Conservation (phyloP, 2,113 vertebrate species). For the Malaclemys terrapin region DNA sequence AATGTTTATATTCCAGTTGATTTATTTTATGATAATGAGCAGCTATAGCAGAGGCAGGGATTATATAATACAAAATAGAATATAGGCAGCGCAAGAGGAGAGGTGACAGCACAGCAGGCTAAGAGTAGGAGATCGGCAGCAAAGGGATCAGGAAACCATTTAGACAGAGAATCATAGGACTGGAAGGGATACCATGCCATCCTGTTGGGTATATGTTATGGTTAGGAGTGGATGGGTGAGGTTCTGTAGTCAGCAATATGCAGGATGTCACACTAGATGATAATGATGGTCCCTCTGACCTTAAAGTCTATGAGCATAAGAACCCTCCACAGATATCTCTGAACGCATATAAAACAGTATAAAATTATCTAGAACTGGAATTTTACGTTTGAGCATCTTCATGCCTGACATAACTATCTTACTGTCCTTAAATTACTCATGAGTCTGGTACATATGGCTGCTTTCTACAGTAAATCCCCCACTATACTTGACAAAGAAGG, state of each 20-base stretch:
- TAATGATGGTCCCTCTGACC: not conserved
- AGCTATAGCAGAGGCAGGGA: not conserved
- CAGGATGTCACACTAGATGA: not conserved
- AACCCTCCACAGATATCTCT: not conserved
- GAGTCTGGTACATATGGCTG: not conserved
- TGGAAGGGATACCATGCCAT: not conserved
- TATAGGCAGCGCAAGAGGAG: not conserved
- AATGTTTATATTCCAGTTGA: too few relatives aligned
- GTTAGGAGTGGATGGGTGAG: too few relatives aligned
- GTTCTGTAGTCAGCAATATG: not conserved
- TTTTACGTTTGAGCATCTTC: not conserved
- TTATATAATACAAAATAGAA: not conserved
- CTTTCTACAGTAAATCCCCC: rapidly evolving
- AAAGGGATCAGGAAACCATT: not conserved
- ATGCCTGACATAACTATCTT: not conserved
- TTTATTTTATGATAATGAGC: not conserved
- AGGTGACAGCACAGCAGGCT: not conserved
- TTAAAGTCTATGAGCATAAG: not conserved
- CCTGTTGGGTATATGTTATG: not conserved
- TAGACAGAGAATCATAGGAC: not conserved
- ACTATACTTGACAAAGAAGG: rapidly evolving
- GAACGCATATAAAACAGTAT: not conserved
- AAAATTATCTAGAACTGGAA: not conserved
- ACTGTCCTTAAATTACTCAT: not conserved
- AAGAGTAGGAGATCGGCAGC: not conserved